Evolutionary conservation across 2,797 vertebrate genomes (phyloP).

Genomic region (Artibeus lituratus): DNA sequence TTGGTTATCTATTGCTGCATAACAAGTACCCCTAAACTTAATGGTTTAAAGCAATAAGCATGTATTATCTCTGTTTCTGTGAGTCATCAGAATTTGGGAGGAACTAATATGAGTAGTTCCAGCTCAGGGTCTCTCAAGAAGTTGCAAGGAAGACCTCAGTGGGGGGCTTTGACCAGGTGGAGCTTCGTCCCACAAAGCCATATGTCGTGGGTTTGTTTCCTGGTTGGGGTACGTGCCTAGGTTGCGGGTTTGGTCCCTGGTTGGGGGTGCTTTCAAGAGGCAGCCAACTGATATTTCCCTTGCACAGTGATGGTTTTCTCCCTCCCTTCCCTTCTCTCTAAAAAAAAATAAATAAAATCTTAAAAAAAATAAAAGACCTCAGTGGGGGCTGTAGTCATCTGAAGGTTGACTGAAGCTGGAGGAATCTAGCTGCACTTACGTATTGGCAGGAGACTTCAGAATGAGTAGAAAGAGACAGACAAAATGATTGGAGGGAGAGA

Average conservation of each 20-base stretch:
- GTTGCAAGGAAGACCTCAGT: not conserved
- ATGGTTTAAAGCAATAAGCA: not conserved
- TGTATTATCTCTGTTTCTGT: not conserved
- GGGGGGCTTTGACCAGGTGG: not conserved
- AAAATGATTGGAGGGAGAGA: not conserved
- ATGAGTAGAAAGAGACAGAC: not conserved
- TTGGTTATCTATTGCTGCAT: not conserved
- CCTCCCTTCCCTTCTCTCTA: not conserved
- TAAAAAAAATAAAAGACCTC: not conserved
- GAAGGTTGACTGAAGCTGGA: not conserved
- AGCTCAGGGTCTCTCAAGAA: not conserved
- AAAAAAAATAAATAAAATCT: not conserved
- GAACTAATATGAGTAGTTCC: not conserved
- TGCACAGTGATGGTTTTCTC: not conserved
- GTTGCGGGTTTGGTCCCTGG: not conserved
- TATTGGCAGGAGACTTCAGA: not conserved
- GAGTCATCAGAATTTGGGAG: not conserved
- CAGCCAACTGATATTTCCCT: not conserved
- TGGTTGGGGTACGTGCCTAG: not conserved
- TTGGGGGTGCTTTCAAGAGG: not conserved
- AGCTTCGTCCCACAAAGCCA: not conserved
- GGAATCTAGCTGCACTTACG: not conserved
- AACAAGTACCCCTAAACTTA: not conserved
- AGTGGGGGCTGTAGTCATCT: not conserved
- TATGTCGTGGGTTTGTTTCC: not conserved